Percentiles rank a stretch among this genome's conserved stretches.
Conservation (phyloP, 2,113 vertebrate genomes). For the Gallinago paraguaiae region DNA sequence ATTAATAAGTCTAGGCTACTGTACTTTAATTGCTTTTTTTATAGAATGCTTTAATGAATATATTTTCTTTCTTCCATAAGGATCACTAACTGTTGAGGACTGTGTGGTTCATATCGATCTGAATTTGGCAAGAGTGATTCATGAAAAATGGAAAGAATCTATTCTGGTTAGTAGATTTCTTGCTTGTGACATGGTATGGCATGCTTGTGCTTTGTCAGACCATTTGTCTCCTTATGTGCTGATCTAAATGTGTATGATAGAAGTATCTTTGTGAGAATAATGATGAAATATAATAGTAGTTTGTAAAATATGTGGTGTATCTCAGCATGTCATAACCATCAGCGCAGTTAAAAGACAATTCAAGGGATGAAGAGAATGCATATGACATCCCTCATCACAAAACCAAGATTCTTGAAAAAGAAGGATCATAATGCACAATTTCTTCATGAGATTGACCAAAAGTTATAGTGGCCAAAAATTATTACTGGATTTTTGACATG, state of each 20-base stretch:
- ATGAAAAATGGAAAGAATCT: constrained; percentile 97
- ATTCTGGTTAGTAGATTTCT: constrained; percentile 84
- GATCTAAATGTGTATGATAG: not conserved
- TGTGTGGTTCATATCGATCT: constrained; percentile 93
- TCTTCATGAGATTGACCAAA: not conserved
- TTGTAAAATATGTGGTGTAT: not conserved
- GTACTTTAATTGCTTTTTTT: not conserved
- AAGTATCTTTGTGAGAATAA: not conserved
- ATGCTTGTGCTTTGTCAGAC: not conserved
- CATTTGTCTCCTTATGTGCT: not conserved
- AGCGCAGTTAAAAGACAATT: not conserved
- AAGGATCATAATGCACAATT: not conserved
- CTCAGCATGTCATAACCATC: not conserved
- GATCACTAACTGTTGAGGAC: constrained; percentile 85
- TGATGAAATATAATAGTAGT: not conserved
- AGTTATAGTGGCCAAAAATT: not conserved
- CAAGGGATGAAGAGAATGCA: not conserved
- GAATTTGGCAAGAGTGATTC: constrained; percentile 89
- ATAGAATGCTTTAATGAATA: not conserved
- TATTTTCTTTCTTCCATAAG: constrained; percentile 72
- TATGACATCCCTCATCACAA: not conserved
- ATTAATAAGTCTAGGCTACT: not conserved
- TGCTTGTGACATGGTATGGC: not conserved
- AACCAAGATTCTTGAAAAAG: not conserved
- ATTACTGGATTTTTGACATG: not conserved